Conservation (phyloP, 2,797 vertebrate genomes). For the Synanceia verrucosa region DNA sequence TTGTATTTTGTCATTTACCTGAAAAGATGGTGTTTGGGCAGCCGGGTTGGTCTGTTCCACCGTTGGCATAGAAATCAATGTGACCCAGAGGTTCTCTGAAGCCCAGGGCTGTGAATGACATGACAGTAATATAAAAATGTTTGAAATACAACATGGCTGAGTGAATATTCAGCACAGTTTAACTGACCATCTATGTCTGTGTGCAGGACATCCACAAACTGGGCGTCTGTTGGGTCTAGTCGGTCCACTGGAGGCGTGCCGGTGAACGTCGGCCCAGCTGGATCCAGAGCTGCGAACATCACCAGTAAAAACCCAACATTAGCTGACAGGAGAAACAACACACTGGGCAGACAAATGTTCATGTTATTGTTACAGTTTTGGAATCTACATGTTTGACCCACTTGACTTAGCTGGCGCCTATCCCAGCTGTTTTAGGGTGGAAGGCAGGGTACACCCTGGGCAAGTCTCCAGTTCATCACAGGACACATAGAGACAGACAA, state of each 20-base stretch:
- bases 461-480: no score
- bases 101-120: conserved; percentile 84
- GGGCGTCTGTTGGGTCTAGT: conserved; percentile 88
- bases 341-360: not conserved
- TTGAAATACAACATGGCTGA: not conserved
- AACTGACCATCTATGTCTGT: conserved; percentile 88
- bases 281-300: conserved; percentile 87
- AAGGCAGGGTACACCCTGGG: no score
- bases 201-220: conserved; percentile 94
- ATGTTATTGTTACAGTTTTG: not conserved
- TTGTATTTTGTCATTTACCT: no score
- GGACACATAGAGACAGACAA: no score
- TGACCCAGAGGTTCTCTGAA: conserved; percentile 89
- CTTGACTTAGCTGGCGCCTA: no score
- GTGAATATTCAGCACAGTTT: not conserved
- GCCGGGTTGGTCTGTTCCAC: conserved; percentile 91
- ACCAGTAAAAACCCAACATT: conserved; percentile 5
- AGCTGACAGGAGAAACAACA: not conserved
- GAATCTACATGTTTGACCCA: no score
- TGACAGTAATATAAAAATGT: not conserved
- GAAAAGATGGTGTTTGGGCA: conserved; percentile 88
- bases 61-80: conserved; percentile 96
- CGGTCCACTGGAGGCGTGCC: conserved; percentile 65
- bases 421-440: no score
- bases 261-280: conserved; percentile 90